Percentiles rank a stretch among this genome's conserved stretches.
These are phyloP conservation scores for Dicrurus megarhynchus DNA, from an alignment of 2,113 vertebrate species.

Conservation along the genomic window DNA sequence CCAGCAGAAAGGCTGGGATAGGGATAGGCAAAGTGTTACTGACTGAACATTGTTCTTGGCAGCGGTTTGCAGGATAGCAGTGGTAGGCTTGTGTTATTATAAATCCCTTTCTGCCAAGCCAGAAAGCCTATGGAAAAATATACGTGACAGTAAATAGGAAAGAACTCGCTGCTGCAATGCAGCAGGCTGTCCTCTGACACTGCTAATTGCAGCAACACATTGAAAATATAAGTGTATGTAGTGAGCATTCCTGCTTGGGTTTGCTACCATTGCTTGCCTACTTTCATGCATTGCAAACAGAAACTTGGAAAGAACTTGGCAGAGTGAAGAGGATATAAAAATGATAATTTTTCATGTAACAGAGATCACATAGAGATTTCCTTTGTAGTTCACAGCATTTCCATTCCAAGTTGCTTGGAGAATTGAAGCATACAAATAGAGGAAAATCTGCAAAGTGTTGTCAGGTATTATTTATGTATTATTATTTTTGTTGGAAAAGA, in stretches of 20 bases:
- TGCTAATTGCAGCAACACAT: constrained; percentile 45
- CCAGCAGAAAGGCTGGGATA: not conserved
- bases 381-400: constrained; percentile 63
- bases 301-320: constrained; percentile 42
- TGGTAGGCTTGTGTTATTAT: not conserved
- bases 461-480: constrained; percentile 75
- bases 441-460: constrained; percentile 58
- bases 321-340: constrained; percentile 56
- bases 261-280: constrained; percentile 39
- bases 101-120: constrained; percentile 6
- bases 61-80: not conserved
- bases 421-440: constrained; percentile 64
- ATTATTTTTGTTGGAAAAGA: constrained; percentile 73
- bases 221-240: constrained; percentile 6
- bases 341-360: constrained; percentile 59
- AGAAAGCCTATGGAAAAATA: constrained; percentile 8
- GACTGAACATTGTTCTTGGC: not conserved
- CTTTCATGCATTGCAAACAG: constrained; percentile 54
- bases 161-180: constrained; percentile 15
- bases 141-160: not conserved
- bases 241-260: constrained; percentile 33
- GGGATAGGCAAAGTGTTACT: not conserved
- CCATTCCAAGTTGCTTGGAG: constrained; percentile 51
- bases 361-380: constrained; percentile 53
- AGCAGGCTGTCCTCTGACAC: constrained; percentile 42